These are phyloP conservation scores for Calonectris borealis DNA, from an alignment of 2,113 vertebrate genomes.

Conservation along the genomic window DNA sequence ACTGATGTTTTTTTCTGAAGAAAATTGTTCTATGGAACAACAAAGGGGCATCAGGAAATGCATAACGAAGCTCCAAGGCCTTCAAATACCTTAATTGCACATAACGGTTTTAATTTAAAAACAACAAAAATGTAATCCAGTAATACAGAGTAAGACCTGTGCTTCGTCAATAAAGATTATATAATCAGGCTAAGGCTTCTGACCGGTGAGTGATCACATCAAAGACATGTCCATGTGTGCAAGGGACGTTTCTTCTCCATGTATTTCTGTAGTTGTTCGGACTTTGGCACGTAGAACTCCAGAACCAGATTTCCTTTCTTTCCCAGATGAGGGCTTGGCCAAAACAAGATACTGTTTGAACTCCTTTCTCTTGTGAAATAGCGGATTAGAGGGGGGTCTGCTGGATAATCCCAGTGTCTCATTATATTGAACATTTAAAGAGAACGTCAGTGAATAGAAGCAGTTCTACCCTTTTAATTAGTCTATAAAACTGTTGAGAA, in stretches of 20 bases:
- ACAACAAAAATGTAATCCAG: no score
- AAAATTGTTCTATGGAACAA: background rate
- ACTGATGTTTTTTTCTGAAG: background rate
- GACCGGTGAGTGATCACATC: background rate
- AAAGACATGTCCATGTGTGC: background rate
- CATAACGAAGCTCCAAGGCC: background rate
- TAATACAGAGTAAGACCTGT: background rate
- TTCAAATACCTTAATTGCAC: background rate
- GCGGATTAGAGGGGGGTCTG: background rate
- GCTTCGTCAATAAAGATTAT: background rate
- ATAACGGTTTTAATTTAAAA: background rate
- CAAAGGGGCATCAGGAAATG: background rate
- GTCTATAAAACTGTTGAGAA: background rate
- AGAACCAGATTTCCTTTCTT: background rate
- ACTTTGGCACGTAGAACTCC: background rate
- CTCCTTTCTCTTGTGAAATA: background rate
- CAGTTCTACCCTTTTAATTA: background rate
- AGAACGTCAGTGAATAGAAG: background rate
- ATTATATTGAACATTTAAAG: background rate
- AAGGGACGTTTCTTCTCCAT: background rate
- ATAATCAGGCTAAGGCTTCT: background rate
- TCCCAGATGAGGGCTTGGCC: background rate
- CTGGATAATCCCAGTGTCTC: background rate
- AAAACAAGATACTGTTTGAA: background rate
- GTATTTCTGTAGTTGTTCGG: background rate